Evolutionary conservation across 2,888 invertebrate genomes (phyloP).

Genomic region (Agrochola lota): DNA sequence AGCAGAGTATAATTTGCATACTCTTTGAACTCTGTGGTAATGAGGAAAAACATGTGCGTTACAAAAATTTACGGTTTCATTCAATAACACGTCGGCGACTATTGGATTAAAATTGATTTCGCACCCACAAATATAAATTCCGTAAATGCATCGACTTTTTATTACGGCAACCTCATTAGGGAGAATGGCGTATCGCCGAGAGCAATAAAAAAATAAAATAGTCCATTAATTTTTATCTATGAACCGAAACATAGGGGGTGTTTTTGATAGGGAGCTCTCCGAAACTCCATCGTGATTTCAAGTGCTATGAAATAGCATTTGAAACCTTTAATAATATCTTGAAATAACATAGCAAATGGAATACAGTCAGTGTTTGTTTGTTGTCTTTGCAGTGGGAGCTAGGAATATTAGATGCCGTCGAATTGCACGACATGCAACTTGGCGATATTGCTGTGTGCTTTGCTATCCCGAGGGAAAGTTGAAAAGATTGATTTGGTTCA

Average conservation of each 20-base stretch:
- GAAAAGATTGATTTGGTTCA: slow-evolving; percentile 9
- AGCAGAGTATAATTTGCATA: not conserved
- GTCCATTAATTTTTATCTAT: slow-evolving; percentile 75
- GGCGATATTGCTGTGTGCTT: slow-evolving; percentile 40
- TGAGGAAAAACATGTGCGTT: not conserved
- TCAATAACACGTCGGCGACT: not conserved
- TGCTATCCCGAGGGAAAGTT: not conserved
- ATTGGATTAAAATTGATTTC: slow-evolving; percentile 1
- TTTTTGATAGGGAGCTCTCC: slow-evolving; percentile 43
- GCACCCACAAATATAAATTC: slow-evolving; percentile 7
- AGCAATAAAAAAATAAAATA: slow-evolving; percentile 73
- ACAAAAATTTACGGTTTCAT: no score
- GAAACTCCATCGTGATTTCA: slow-evolving; percentile 44
- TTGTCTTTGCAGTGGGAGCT: slow-evolving; percentile 24
- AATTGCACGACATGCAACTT: slow-evolving; percentile 18
- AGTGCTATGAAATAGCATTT: slow-evolving; percentile 42
- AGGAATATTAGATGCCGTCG: slow-evolving; percentile 47
- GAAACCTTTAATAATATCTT: slow-evolving; percentile 37
- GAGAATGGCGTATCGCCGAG: slow-evolving; percentile 50
- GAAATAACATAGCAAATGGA: slow-evolving; percentile 49
- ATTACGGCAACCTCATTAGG: slow-evolving; percentile 54
- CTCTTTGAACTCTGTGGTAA: slow-evolving; percentile 21
- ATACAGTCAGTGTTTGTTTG: slow-evolving; percentile 43
- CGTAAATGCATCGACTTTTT: slow-evolving; percentile 38
- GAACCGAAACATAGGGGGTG: slow-evolving; percentile 60